Conservation (phyloP, 2,888 invertebrate species). For the Cordilura impudica region DNA sequence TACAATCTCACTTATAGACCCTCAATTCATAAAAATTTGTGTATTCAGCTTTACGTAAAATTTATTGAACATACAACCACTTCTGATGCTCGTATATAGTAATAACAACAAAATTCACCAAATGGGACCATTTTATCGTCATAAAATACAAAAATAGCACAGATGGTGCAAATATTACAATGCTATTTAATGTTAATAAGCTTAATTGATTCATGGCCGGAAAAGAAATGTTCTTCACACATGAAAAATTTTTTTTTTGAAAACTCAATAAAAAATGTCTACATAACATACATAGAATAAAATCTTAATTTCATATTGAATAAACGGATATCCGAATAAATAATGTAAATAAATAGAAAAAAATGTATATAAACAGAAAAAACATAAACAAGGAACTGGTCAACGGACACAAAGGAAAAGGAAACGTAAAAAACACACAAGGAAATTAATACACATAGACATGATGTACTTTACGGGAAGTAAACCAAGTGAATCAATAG, state of each 20-base stretch:
- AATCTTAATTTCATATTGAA: neutral
- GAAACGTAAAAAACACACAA: neutral
- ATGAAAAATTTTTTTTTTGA: no score
- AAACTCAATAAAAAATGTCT: neutral
- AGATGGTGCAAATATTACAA: neutral
- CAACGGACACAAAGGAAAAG: neutral
- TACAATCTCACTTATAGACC: no score
- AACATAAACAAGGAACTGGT: neutral
- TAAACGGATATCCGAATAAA: neutral
- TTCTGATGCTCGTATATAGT: constrained; percentile 3
- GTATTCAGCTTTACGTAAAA: neutral
- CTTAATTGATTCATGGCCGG: neutral
- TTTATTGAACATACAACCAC: constrained; percentile 26
- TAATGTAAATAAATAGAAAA: neutral
- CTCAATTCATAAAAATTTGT: no score
- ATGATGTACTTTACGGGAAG: neutral
- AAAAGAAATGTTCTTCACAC: neutral
- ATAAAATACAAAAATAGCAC: neutral
- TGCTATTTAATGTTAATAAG: neutral
- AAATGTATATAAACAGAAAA: no score
- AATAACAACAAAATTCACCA: constrained; percentile 8
- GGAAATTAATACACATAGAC: neutral
- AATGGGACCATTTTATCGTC: constrained; percentile 5
- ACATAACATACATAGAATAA: no score
- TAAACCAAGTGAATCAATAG: neutral